Conservation (phyloP, 2,888 invertebrate species). For the Artemia sinica region DNA sequence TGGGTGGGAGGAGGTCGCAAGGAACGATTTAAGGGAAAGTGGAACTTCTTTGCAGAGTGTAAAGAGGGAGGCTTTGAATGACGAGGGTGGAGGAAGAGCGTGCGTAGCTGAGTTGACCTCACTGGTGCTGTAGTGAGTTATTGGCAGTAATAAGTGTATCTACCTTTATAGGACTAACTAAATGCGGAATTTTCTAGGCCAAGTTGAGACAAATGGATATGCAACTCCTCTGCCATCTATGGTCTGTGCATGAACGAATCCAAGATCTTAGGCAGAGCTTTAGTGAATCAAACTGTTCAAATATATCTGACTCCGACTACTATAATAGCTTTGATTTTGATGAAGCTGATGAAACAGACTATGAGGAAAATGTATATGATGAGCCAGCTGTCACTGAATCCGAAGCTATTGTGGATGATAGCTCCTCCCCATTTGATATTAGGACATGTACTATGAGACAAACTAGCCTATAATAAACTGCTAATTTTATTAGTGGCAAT, state of each 20-base stretch:
- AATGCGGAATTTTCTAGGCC: slow-evolving; percentile 43
- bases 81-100: too few relatives aligned
- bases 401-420: background rate
- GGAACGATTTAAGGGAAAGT: too few relatives aligned
- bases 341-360: slow-evolving; percentile 9
- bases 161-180: too few relatives aligned
- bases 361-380: slow-evolving; percentile 3
- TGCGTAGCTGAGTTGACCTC: too few relatives aligned
- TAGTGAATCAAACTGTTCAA: slow-evolving; percentile 5
- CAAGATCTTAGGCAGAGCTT: slow-evolving; percentile 56
- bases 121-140: too few relatives aligned
- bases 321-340: slow-evolving; percentile 11
- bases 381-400: background rate
- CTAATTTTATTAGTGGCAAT: too few relatives aligned
- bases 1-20: too few relatives aligned
- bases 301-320: slow-evolving; percentile 3
- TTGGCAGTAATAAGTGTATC: too few relatives aligned
- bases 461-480: background rate
- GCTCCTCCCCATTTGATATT: background rate
- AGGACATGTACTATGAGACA: background rate
- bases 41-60: too few relatives aligned
- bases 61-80: too few relatives aligned
- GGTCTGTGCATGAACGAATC: slow-evolving; percentile 79
- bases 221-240: slow-evolving; percentile 69
- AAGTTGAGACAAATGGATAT: slow-evolving; percentile 73